Percentiles rank a stretch among this genome's conserved stretches.
These are phyloP conservation scores for Drosophila teissieri DNA, from an alignment of 1,140 invertebrate genomes.

Conservation along the genomic window DNA sequence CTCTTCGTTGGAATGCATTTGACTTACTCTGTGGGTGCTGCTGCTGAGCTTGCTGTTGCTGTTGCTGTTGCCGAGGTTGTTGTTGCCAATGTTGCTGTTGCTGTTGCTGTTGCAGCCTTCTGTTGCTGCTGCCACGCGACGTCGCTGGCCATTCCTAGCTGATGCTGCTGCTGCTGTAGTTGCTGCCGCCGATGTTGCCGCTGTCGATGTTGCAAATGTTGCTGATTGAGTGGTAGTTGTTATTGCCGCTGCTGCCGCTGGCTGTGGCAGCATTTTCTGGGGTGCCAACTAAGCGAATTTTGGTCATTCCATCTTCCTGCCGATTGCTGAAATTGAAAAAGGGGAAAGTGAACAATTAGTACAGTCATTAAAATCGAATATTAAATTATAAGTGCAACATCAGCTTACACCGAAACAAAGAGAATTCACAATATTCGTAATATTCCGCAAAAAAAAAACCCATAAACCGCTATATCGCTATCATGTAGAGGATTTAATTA, in stretches of 20 bases:
- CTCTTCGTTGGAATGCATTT: slow-evolving; percentile 79
- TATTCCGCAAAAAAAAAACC: no score
- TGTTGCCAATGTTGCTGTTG: slow-evolving; percentile 31
- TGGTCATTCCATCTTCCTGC: slow-evolving; percentile 67
- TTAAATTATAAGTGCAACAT: not conserved
- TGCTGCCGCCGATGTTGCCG: slow-evolving; percentile 20
- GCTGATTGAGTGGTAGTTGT: slow-evolving; percentile 20
- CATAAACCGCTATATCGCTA: no score
- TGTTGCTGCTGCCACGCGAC: slow-evolving; percentile 68
- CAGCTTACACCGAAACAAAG: not conserved
- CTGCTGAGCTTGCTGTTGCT: slow-evolving; percentile 4
- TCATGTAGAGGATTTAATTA: no score
- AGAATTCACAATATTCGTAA: not conserved
- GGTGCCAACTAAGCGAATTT: slow-evolving; percentile 37
- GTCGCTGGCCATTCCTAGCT: slow-evolving; percentile 68
- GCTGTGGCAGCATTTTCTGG: slow-evolving; percentile 69
- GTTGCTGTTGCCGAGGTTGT: slow-evolving; percentile 29
- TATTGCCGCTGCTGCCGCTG: slow-evolving; percentile 43
- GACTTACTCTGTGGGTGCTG: slow-evolving; percentile 44
- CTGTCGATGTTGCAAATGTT: slow-evolving; percentile 11
- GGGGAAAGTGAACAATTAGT: not conserved
- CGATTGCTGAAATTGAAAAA: slow-evolving; percentile 16
- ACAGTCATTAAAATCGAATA: slow-evolving; percentile 3
- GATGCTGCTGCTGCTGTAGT: slow-evolving; percentile 5
- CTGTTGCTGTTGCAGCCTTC: slow-evolving; percentile 49